phyloP scores from a whole-genome alignment of 2,888 invertebrate species.

The Didymodactylos carnosus region DNA sequence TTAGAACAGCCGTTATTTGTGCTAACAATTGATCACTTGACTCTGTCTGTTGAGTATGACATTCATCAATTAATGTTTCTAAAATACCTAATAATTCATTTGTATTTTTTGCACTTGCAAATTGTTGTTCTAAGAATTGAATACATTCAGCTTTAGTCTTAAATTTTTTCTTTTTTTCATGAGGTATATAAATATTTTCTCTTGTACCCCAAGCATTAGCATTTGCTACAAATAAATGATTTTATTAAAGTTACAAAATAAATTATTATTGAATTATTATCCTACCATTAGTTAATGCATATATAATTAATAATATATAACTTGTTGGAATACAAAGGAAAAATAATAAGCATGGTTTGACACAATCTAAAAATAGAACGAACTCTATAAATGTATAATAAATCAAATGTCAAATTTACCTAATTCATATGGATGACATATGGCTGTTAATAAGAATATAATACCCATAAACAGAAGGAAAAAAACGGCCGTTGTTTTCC shows the following conservation, averaged over 20 bases:
- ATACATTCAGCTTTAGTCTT: slow-evolving; percentile 54
- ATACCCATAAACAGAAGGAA: slow-evolving; percentile 44
- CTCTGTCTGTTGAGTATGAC: slow-evolving; percentile 1
- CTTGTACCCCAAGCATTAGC: slow-evolving; percentile 73
- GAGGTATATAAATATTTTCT: slow-evolving; percentile 41
- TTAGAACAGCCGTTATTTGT: slow-evolving; percentile 11
- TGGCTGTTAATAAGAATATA: slow-evolving; percentile 74
- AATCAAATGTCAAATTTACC: slow-evolving; percentile 62
- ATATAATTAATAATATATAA: slow-evolving; percentile 60
- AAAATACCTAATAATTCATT: slow-evolving; percentile 17
- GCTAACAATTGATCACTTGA: slow-evolving; percentile 11
- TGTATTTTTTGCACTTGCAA: slow-evolving; percentile 17
- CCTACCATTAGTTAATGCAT: slow-evolving; percentile 71
- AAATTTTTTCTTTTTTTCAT: slow-evolving; percentile 46
- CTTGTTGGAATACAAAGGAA: neutral
- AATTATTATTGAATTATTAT: too few species aligned
- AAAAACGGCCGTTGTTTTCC: slow-evolving; percentile 19
- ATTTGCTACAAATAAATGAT: too few species aligned
- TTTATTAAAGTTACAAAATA: too few species aligned
- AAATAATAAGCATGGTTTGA: slow-evolving; percentile 47
- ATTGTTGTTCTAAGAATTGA: slow-evolving; percentile 46
- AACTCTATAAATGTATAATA: slow-evolving; percentile 48
- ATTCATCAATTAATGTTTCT: slow-evolving; percentile 10
- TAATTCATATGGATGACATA: slow-evolving; percentile 72
- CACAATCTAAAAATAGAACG: slow-evolving; percentile 16